These are phyloP conservation scores for Procambarus clarkii DNA, from an alignment of 1,140 invertebrate genomes.

Conservation along the genomic window DNA sequence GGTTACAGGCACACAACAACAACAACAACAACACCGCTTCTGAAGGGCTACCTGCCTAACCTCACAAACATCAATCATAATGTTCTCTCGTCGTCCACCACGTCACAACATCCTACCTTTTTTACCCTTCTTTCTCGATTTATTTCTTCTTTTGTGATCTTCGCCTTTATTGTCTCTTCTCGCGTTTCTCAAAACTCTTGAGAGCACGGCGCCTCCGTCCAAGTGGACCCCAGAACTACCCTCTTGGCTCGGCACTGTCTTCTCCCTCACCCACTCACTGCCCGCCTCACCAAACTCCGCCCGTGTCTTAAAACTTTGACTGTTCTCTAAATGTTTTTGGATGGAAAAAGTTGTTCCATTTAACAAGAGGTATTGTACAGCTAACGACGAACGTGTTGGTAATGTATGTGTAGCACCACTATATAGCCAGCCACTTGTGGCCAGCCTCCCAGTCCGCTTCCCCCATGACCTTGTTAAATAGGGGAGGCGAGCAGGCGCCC, in stretches of 20 bases:
- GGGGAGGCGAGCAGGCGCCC: too few species aligned
- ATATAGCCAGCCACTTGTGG: too few species aligned
- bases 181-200: constrained; percentile 21
- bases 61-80: not conserved
- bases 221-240: not conserved
- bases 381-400: too few species aligned
- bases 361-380: not conserved
- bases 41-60: not conserved
- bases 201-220: not conserved
- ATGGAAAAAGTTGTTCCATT: not conserved
- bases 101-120: constrained; percentile 22
- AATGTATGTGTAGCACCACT: too few species aligned
- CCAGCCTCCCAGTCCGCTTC: too few species aligned
- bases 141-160: constrained; percentile 12
- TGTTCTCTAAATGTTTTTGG: not conserved
- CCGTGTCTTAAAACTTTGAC: constrained; percentile 21
- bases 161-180: constrained; percentile 19
- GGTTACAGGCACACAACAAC: not conserved
- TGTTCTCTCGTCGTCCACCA: not conserved
- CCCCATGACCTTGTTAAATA: too few species aligned
- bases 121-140: constrained; percentile 28
- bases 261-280: not conserved
- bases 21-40: not conserved
- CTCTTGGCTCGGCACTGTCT: not conserved
- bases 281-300: constrained; percentile 21